Evolutionary conservation across 92 coral and sea anemone genomes (phyloP), one percentile per base, ranked within the genome.

Genomic region (Zoanthus sociatus): DNA sequence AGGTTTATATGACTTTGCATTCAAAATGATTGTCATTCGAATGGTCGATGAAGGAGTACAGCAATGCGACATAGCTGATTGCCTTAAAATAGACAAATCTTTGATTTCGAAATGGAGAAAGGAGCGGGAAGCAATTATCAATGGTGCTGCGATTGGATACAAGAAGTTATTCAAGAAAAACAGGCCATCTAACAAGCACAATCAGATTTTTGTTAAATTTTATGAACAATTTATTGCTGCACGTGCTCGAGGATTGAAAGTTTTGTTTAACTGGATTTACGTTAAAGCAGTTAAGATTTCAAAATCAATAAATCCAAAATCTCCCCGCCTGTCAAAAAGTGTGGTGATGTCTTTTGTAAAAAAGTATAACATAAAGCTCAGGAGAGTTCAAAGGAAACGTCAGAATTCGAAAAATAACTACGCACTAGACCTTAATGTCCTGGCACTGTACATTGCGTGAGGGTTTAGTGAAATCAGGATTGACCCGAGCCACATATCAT

Each of bases 121-220:
- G 68, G 68, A 61, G 68, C n/a, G 68, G 68, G 68, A 61, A 61
- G 68, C 68, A 61, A 61, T 61, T 61, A 61, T 61, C 68, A 61
- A 61, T 61, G 68, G 68, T 18, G 68, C 68, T 61, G 68, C 68
- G 68, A 61, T 61, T 61, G 68, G 68, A 61, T 16, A 61, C 68
- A 61, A 11, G 5, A 13, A 61, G 68, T 61, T 4, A 11, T 61
- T 61, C 5, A 18, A 61, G 68, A 61, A 61, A 61, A 61, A 61
- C 68, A 61, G 68, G 68, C 12, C 68, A 61, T 61, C 68, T 16
- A 61, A 5, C 68, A 61, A 61, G 68, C 68, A 61, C 68, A 61
- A 61, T 61, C 68, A 13, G 68, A 61, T 13, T 61, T 61, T 61
- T 61, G 68, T 61, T 61, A 61, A 61, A 61, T 11, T 61, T 61